Base-by-base conservation (phyloP, 2,797 vertebrate species). In the Sebastes kiyomatsui region DNA sequence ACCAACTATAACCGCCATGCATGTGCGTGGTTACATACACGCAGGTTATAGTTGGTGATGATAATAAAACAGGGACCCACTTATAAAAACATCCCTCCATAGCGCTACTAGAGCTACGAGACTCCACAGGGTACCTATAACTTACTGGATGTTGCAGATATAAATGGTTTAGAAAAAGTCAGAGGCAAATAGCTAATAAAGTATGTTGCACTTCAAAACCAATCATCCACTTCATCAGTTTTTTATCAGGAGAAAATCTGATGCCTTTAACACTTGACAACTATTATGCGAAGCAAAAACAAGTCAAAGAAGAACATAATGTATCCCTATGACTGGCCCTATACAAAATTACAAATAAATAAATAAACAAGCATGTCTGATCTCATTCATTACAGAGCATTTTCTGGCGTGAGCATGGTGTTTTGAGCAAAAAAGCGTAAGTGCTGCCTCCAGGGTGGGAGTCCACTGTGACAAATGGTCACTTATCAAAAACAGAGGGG, bases 401-500 rank as follows among this genome's bases (percentile, higher is more conserved):
- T 71, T 83, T 86, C 72, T 88, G 79, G 75, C 75, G 55, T 60
- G 10, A 67, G 52, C 18, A 6, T 23, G 3, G 6, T 56, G 49
- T 79, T 79, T 80, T 77, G 25, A 77, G 75, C 33, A 38, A 74
- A 74, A 87, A 87, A 70, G 67, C 60, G 68, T 58, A 49, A 58
- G 72, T 73, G 77, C 46, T 79, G 69, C 77, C 76, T 78, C 35
- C 67, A 77, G 77, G 68, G 77, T 76, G 59, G 78, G 77, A 81
- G 66, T 72, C 77, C 75, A 78, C 77, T 58, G 67, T 83, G 75
- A 91, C 80, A 87, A 88, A 90, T 72, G 81, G 84, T 88, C 79
- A 73, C 78, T 90, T 92, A 91, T 92, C 79, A 92, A 84, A 81
- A 87, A 90, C 81, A 80, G 64, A 77, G 79, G 46, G 9, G 80